phyloP scores from a whole-genome alignment of 2,797 vertebrate species.

The Okamejei kenojei region DNA sequence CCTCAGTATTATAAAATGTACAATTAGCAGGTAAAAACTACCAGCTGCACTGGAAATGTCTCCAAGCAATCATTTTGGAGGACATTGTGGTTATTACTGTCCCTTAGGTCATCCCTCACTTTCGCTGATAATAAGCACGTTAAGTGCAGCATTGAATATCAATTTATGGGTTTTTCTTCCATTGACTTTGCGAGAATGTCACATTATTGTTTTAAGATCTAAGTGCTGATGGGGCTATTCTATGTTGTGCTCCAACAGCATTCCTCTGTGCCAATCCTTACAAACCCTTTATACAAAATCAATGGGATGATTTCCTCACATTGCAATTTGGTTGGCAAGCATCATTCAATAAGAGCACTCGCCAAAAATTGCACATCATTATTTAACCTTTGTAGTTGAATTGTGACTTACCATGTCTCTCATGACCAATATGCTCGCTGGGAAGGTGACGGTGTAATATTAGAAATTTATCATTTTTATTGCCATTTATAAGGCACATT shows the following conservation, averaged over 20 bases:
- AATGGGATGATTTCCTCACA: not conserved
- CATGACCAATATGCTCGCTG: not conserved
- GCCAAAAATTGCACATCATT: not conserved
- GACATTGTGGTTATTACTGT: not conserved
- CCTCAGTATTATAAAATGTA: not conserved
- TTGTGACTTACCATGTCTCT: not conserved
- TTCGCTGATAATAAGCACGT: constrained; percentile 18
- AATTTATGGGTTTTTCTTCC: constrained; percentile 28
- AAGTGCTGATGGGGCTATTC: not conserved
- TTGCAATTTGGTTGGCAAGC: not conserved
- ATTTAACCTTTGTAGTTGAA: not conserved
- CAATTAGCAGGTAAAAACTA: constrained; percentile 9
- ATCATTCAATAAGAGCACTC: not conserved
- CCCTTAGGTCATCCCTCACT: constrained; percentile 18
- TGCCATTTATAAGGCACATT: not conserved
- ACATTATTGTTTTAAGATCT: not conserved
- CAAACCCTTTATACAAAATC: constrained; percentile 3
- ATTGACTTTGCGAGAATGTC: constrained; percentile 24
- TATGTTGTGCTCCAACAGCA: not conserved
- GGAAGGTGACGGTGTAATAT: too few relatives aligned
- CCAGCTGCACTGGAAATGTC: not conserved
- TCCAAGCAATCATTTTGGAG: constrained; percentile 35
- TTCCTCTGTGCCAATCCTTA: not conserved
- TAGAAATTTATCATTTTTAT: not conserved
- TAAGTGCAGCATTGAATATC: not conserved